Base-by-base conservation (phyloP, 1,140 invertebrate species). In the Cecropterus lyciades region DNA sequence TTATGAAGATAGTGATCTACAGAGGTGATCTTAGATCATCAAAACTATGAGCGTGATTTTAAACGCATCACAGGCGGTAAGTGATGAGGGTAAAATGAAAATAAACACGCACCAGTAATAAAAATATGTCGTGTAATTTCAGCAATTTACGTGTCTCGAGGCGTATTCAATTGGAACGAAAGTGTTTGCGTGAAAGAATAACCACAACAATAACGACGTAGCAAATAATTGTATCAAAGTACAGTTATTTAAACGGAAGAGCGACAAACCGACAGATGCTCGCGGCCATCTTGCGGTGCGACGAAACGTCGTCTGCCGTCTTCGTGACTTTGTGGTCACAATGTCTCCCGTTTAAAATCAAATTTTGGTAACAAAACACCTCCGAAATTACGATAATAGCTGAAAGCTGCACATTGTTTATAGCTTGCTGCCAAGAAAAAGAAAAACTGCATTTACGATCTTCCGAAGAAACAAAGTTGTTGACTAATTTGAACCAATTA, bases 261-360 rank as follows among this genome's bases (percentile, higher is more conserved):
- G 85, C 86, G 88, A 87, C 87, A 89, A 88, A 84, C 75, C 80
- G 89, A 89, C 89, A 91, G 84, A 87, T 91, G 89, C 89, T 90
- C 73, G 81, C 86, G 82, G 89, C 88, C 82, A 89, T 87, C 75
- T 87, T 91, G 84, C 72, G 82, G 80, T 60, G 67, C 73, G 60
- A 78, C n/a, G n/a, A 73, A 77, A 67, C 72, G 72, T 78, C 77
- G 79, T 70, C 73, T 80, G 79, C 65, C n/a, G n/a, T 73, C 52
- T 85, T 83, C 82, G 82, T 84, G 81, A 82, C 86, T 71, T 81
- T 91, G 84, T 72, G 89, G 86, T 87, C 75, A 77, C 79, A 82
- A 80, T 85, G 82, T 82, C 85, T 72, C 81, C 60, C 80, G 65
- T 83, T 91, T 87, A 85, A 85, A 91, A 87, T 87, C 80, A 85